phyloP scores from a whole-genome alignment of 2,113 vertebrate genomes.

The Anser cygnoides region DNA sequence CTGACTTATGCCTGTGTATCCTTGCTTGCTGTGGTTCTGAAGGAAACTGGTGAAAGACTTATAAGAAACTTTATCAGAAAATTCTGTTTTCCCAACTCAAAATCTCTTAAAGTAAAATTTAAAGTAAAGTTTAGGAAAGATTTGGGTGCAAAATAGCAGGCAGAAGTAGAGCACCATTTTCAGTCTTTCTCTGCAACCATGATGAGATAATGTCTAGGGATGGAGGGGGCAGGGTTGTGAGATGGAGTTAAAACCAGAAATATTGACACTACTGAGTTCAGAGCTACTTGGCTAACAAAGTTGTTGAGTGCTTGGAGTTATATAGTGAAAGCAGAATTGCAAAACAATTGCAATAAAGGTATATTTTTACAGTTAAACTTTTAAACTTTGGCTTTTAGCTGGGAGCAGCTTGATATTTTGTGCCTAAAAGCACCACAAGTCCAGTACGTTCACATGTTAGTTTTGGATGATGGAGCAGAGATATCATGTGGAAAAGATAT shows the following conservation, averaged over 20 bases:
- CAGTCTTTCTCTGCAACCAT: neutral
- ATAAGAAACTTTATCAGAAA: neutral
- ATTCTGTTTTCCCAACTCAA: neutral
- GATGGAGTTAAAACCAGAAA: neutral
- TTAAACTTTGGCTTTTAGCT: neutral
- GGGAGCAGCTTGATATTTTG: neutral
- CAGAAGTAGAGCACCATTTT: neutral
- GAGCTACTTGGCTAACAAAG: neutral
- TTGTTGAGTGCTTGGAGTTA: neutral
- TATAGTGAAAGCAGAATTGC: neutral
- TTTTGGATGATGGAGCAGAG: constrained; percentile 11
- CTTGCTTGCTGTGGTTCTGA: neutral
- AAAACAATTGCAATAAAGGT: neutral
- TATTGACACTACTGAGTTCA: neutral
- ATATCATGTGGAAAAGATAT: constrained; percentile 29
- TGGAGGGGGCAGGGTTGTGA: neutral
- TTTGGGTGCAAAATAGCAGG: neutral
- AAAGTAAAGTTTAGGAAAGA: neutral
- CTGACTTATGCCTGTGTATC: neutral
- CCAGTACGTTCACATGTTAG: constrained; percentile 27
- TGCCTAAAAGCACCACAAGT: constrained; percentile 5
- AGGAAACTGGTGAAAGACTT: fast-evolving
- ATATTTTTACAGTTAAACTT: neutral
- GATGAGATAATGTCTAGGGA: neutral
- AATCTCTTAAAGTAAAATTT: neutral